Percentiles rank a stretch among this genome's conserved stretches.
Evolutionary conservation across 2,888 invertebrate species (phyloP).

Genomic region (Tenthredo mesomela): DNA sequence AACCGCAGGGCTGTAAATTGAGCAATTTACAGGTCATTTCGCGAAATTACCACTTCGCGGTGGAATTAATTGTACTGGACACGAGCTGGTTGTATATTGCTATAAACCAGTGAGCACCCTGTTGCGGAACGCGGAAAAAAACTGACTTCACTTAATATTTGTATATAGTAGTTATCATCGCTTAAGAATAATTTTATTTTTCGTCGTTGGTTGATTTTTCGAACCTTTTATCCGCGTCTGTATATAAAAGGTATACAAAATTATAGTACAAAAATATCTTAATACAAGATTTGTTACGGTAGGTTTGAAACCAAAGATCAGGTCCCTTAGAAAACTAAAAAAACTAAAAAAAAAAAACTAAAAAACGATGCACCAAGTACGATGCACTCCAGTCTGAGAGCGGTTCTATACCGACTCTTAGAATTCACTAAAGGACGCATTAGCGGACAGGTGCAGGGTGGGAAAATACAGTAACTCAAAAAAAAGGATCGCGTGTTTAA

Average conservation of each 20-base stretch:
- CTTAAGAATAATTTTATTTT: neutral
- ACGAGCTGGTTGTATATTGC: neutral
- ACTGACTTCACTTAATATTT: neutral
- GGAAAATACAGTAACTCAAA: conserved; percentile 51
- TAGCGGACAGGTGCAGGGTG: conserved; percentile 52
- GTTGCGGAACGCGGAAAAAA: neutral
- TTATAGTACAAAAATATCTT: neutral
- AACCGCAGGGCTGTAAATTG: conserved; percentile 24
- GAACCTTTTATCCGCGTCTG: neutral
- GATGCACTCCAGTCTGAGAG: neutral
- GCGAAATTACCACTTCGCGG: conserved; percentile 34
- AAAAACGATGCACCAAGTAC: neutral
- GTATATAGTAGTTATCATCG: neutral
- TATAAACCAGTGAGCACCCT: neutral
- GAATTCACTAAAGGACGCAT: conserved; percentile 46
- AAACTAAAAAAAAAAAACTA: neutral
- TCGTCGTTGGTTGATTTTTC: neutral
- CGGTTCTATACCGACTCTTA: neutral
- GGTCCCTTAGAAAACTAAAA: neutral
- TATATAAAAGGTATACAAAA: neutral
- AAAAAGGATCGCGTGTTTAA: conserved; percentile 37
- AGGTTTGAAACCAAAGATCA: neutral
- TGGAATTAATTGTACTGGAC: conserved; percentile 26
- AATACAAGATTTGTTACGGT: neutral
- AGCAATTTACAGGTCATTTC: conserved; percentile 45